Conservation (phyloP, 2,888 invertebrate species). For the Spicauda simplicius region DNA sequence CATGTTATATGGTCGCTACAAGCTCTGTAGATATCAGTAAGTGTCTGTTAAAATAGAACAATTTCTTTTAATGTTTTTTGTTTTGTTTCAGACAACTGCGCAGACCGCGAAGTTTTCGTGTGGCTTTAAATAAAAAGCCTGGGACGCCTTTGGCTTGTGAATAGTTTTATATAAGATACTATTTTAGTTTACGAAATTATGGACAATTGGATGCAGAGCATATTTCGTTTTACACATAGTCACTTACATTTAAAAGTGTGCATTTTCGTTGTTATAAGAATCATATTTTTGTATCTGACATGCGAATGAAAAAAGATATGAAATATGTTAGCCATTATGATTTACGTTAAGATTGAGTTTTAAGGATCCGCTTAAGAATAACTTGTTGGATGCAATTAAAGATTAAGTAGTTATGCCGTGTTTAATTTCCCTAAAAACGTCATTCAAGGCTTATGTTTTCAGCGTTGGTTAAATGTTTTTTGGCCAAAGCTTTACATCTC, state of each 20-base stretch:
- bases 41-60: too few relatives aligned
- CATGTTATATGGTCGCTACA: too few relatives aligned
- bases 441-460: slow-evolving; percentile 29
- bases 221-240: slow-evolving; percentile 71
- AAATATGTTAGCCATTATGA: slow-evolving; percentile 74
- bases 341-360: slow-evolving; percentile 73
- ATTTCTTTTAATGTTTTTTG: too few relatives aligned
- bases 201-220: slow-evolving; percentile 63
- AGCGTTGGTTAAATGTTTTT: too few relatives aligned
- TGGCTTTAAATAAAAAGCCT: slow-evolving; percentile 71
- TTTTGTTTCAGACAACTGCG: slow-evolving; percentile 63
- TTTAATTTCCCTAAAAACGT: slow-evolving; percentile 29
- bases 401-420: slow-evolving; percentile 68
- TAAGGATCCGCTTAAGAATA: slow-evolving; percentile 79
- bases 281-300: slow-evolving; percentile 80
- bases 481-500: too few relatives aligned
- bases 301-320: slow-evolving; percentile 65
- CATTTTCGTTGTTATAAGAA: slow-evolving; percentile 77
- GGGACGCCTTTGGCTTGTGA: slow-evolving; percentile 69
- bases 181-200: slow-evolving; percentile 59
- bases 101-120: slow-evolving; percentile 66
- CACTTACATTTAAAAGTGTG: slow-evolving; percentile 72
- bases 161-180: slow-evolving; percentile 67
- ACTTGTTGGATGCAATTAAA: slow-evolving; percentile 82
- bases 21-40: too few relatives aligned